A percentile compares a stretch with the other conserved stretches of the same genome.
These are phyloP conservation scores for Drosophila takahashii DNA, from an alignment of 1,140 invertebrate species.

Conservation along the genomic window DNA sequence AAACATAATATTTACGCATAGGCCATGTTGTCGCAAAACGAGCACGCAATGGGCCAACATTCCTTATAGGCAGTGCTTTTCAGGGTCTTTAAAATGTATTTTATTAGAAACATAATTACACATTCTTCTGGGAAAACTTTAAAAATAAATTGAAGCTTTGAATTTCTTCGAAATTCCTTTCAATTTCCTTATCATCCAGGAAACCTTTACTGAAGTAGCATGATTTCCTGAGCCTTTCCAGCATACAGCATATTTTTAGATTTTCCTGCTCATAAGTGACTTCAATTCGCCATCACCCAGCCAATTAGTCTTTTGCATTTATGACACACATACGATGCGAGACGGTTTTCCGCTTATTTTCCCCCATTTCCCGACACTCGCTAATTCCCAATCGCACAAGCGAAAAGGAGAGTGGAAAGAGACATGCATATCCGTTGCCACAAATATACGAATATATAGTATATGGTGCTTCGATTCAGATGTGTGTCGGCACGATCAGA, in stretches of 20 bases:
- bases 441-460: conserved; percentile 18
- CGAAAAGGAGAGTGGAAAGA: conserved; percentile 11
- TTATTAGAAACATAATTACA: too few relatives aligned
- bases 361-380: conserved; percentile 68
- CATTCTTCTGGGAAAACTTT: too few relatives aligned
- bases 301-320: conserved; percentile 65
- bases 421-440: conserved; percentile 74
- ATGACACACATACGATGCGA: conserved; percentile 70
- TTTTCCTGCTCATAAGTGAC: conserved; percentile 5
- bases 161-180: neutral
- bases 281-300: conserved; percentile 25
- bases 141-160: too few relatives aligned
- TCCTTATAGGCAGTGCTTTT: neutral
- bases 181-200: too few relatives aligned
- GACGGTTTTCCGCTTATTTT: conserved; percentile 73
- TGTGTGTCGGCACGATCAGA: conserved; percentile 70
- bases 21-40: conserved; percentile 32
- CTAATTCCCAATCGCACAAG: conserved; percentile 46
- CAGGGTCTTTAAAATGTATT: neutral
- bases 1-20: conserved; percentile 27
- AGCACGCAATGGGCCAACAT: conserved; percentile 14
- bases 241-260: too few relatives aligned
- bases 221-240: too few relatives aligned
- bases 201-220: too few relatives aligned
- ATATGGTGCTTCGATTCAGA: conserved; percentile 33